A percentile compares a stretch with the other conserved stretches of the same genome.
Conservation (phyloP, 2,797 vertebrate genomes). For the Sebastiscus albofasciatus region DNA sequence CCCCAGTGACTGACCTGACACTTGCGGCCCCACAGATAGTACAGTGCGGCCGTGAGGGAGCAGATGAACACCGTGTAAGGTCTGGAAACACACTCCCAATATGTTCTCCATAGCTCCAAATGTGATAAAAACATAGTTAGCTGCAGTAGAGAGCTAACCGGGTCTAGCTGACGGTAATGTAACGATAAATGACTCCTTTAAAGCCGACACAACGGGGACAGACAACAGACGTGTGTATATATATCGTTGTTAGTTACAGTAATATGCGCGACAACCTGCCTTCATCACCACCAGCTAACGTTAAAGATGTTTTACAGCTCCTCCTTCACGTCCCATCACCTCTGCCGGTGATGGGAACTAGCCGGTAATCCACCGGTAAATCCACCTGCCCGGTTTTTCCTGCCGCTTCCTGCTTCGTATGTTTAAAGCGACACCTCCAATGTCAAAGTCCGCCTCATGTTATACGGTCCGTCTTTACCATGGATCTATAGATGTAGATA, state of each 20-base stretch:
- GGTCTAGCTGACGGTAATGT: not conserved
- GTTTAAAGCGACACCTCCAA: not conserved
- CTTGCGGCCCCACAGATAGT: constrained; percentile 77
- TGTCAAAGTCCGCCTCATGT: not conserved
- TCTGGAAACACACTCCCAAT: constrained; percentile 73
- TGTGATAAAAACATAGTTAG: constrained; percentile 63
- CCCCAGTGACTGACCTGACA: constrained; percentile 79
- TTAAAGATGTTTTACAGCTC: not conserved
- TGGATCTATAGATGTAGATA: not conserved
- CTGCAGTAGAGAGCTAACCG: not conserved
- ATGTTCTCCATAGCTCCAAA: constrained; percentile 68
- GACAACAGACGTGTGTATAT: not conserved
- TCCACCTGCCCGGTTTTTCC: constrained; percentile 2
- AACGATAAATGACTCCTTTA: not conserved
- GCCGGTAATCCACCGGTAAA: not conserved
- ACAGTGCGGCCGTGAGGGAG: constrained; percentile 75
- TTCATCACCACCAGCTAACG: constrained; percentile 62
- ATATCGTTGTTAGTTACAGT: not conserved
- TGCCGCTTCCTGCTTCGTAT: constrained; percentile 20
- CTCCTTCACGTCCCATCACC: constrained; percentile 15
- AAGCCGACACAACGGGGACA: not conserved
- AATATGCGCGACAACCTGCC: constrained; percentile 63
- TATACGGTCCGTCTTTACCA: not conserved
- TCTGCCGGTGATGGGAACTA: not conserved
- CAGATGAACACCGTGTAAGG: constrained; percentile 78